Percentiles rank a stretch among this genome's conserved stretches.
phyloP scores from a whole-genome alignment of 2,113 vertebrate species.

The Irena cyanogastra region DNA sequence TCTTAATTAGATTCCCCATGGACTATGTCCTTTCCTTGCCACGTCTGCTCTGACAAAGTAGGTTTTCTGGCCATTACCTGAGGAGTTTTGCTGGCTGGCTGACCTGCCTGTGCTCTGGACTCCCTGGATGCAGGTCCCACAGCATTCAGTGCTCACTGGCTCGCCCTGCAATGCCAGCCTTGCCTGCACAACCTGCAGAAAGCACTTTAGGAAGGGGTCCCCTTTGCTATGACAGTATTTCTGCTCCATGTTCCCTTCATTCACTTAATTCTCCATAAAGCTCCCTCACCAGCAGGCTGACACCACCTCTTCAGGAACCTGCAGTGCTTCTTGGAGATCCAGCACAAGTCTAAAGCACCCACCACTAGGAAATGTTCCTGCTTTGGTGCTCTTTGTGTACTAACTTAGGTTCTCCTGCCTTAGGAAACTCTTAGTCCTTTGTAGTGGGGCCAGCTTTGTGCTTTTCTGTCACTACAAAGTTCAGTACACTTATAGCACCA shows the following conservation, averaged over 20 bases:
- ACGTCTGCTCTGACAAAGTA: neutral
- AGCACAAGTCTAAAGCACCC: neutral
- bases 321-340: neutral
- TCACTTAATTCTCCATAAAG: neutral
- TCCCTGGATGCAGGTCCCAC: neutral
- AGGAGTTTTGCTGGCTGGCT: neutral
- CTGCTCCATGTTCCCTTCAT: neutral
- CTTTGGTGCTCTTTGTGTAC: neutral
- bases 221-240: neutral
- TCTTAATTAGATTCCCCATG: neutral
- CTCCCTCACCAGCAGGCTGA: neutral
- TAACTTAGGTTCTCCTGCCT: neutral
- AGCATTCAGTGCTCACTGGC: rapidly evolving
- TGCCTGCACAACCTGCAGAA: neutral
- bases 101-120: neutral
- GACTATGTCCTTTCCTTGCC: neutral
- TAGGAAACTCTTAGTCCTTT: neutral
- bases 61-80: neutral
- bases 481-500: neutral
- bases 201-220: neutral
- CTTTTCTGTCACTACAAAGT: neutral
- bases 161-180: neutral
- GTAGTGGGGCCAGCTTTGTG: neutral
- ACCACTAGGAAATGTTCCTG: neutral
- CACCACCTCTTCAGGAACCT: neutral